These are phyloP conservation scores for Triops longicaudatus DNA, from an alignment of 1,140 invertebrate species.

Conservation along the genomic window DNA sequence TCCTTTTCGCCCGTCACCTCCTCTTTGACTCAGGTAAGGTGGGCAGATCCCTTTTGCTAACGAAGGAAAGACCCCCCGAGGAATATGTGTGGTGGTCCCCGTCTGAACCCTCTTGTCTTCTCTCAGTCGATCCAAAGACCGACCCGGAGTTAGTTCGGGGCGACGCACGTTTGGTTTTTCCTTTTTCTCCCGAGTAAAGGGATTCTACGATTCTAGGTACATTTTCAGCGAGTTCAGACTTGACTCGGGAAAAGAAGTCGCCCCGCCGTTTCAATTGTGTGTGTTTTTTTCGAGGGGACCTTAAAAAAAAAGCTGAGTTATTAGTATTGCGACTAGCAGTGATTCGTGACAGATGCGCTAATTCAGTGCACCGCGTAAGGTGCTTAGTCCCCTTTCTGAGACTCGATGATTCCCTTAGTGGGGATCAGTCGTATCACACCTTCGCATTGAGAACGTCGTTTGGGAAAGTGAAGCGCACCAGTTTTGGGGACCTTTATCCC, in stretches of 20 bases:
- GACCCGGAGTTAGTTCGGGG: background rate
- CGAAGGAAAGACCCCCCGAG: background rate
- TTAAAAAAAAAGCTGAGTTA: background rate
- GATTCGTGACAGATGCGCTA: background rate
- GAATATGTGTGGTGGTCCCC: conserved; percentile 14
- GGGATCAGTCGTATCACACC: too few relatives aligned
- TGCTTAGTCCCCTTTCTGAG: too few relatives aligned
- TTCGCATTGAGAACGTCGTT: too few relatives aligned
- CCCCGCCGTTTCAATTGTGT: background rate
- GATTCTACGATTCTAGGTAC: background rate
- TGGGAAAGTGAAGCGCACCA: too few relatives aligned
- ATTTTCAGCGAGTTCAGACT: background rate
- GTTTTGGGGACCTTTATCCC: too few relatives aligned
- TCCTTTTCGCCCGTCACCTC: background rate
- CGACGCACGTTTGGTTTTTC: background rate
- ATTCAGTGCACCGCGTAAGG: background rate
- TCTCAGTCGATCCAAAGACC: conserved; percentile 1
- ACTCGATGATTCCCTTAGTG: too few relatives aligned
- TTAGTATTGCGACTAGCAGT: background rate
- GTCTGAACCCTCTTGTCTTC: background rate
- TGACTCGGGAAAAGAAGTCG: background rate
- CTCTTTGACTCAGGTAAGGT: background rate
- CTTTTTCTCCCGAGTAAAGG: background rate
- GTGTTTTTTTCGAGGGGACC: background rate
- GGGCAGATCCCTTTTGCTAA: background rate